Evolutionary conservation across 2,113 vertebrate genomes (phyloP).

Genomic region (Myiozetetes cayanensis): DNA sequence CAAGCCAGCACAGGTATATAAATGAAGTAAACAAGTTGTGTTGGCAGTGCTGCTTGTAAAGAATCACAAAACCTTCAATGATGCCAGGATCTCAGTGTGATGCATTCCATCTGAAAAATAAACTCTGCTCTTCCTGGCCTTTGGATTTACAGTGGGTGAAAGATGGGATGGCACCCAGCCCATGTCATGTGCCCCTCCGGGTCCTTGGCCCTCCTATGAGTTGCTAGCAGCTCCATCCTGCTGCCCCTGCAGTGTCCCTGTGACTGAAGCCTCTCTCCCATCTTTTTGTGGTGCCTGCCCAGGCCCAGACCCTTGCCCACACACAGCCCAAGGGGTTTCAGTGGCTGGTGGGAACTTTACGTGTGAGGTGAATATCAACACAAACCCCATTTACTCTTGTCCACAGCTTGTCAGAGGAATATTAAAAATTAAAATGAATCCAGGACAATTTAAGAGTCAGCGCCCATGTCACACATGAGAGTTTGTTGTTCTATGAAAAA

Average conservation of each 20-base stretch:
- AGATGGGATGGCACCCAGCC: rapidly evolving
- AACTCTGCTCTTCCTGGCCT: neutral
- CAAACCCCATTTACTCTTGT: neutral
- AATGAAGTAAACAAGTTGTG: neutral
- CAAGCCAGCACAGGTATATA: neutral
- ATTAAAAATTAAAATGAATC: neutral
- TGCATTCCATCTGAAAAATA: neutral
- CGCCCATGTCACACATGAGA: neutral
- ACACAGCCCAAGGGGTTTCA: neutral
- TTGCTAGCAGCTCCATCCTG: neutral
- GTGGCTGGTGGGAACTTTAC: neutral
- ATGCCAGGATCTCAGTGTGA: neutral
- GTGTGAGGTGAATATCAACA: neutral
- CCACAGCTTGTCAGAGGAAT: neutral
- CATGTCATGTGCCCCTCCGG: rapidly evolving
- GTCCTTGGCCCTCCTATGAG: neutral
- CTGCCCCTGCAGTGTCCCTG: neutral
- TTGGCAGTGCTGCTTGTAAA: neutral
- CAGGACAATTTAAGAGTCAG: neutral
- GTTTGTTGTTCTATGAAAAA: neutral
- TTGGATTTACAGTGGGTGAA: neutral
- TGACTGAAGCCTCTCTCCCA: neutral
- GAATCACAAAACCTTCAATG: neutral
- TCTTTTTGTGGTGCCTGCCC: neutral
- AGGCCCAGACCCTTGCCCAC: neutral